Evolutionary conservation across 2,888 invertebrate genomes (phyloP), one percentile per base, ranked within the genome.

Genomic region (Horisme vitalbata): DNA sequence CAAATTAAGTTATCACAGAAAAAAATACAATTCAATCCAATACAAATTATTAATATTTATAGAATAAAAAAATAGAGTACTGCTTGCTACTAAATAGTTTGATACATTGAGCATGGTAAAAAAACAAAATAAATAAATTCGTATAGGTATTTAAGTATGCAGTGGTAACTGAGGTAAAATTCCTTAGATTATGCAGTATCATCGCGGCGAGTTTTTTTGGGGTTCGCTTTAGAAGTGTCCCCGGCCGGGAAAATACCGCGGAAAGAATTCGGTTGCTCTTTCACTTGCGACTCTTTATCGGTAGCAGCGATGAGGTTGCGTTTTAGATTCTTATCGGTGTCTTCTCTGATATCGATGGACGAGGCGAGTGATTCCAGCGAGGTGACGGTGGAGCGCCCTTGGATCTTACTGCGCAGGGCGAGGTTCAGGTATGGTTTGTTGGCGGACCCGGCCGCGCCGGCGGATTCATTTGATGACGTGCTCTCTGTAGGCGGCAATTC

Each of bases 311-410:
- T 79, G 23, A 76, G 55, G 52, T 72, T 78, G 2, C 82, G 75
- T 54, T 84, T 83, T 2, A 79, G 60, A 11, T 55, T 68, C 33
- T 63, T 69, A 10, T 78, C 75, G 14, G 45, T 33, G 10, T 49
- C 37, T 3, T 79, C 79, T n/a, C n/a, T n/a, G n/a, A n/a, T n/a
- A 28, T 79, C 82, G n/a, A 75, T 71, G 15, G 83, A 74, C n/a
- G 80, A 83, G 11, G 82, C 83, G 49, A 89, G 76, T 4, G 93
- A 92, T 52, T 90, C 90, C 23, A 92, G 70, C 1, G 93, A 92
- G 4, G 93, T 92, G 34, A 90, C 91, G 0, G 93, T 92, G 36
- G 88, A 88, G 36, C 52, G 72, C 23, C 65, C 69, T 12, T 70
- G 65, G 10, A 78, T 56, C 24, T 55, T 67, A 34, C 68, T 61